Base-by-base conservation (phyloP, 1,140 invertebrate genomes). In the Bombus confusus region DNA sequence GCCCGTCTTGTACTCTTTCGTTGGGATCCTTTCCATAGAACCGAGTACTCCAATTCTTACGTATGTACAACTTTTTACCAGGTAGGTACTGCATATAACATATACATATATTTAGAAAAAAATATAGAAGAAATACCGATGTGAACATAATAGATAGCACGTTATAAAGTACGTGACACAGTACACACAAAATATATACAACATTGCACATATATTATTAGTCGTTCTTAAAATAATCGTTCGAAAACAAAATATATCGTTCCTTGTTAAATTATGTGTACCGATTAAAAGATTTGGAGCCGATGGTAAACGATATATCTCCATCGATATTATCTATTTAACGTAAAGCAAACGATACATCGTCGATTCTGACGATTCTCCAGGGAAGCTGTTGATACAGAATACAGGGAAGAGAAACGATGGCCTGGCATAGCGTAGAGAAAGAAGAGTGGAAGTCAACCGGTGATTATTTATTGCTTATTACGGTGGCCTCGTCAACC, bases 391-490 rank as follows among this genome's bases (percentile, higher is more conserved):
- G 74, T 64, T 76, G 84, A 83, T 75, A 72, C 73, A 73, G 82
- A 59, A 62, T 39, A 10, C n/a, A 10, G 12, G 5, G 22, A n/a
- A 77, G 62, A 34, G 52, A 25, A 18, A 18, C 18, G 25, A 64
- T 57, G 25, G 18, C 37, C 12, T 10, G 10, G 9, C 28, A n/a
- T 62, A 62, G 22, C 25, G 37, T 13, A 47, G 34, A 47, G 37
- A 41, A 64, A 75, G 72, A 77, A 85, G 85, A 82, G 82, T 86
- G 88, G 64, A 86, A 89, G 88, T 91, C 83, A 78, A 8, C 75
- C 75, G 71, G 78, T 80, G 91, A 92, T 92, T 92, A 94, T 93
- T 93, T 93, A 94, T 91, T 85, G 91, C 91, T 94, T 93, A 93
- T 95, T 94, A 93, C 90, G 88, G 39, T 62, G 69, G 76, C 78